Percentiles rank a stretch among this genome's conserved stretches.
Evolutionary conservation across 2,797 vertebrate genomes (phyloP).

Genomic region (Liparis tanakae): DNA sequence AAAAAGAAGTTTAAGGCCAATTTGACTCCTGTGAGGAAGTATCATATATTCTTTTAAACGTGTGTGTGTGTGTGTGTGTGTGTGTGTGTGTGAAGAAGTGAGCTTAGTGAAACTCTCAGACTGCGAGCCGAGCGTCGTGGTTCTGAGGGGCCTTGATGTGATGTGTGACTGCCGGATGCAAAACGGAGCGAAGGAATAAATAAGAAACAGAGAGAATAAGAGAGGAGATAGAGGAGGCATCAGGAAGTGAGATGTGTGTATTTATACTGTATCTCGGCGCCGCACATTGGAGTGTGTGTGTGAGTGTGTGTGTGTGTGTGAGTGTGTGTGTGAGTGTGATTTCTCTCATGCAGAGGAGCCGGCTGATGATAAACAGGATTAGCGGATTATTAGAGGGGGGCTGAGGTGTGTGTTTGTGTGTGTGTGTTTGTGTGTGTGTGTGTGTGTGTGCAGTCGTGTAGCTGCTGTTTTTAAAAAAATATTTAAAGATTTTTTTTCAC

Average conservation of each 20-base stretch:
- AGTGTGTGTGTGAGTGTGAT: slow-evolving; percentile 77
- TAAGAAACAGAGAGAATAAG: slow-evolving; percentile 48
- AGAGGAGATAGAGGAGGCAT: slow-evolving; percentile 74
- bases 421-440: slow-evolving; percentile 54
- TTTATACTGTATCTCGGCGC: slow-evolving; percentile 77
- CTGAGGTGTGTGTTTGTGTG: slow-evolving; percentile 69
- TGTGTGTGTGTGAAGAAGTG: slow-evolving; percentile 29
- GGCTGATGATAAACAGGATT: slow-evolving; percentile 84
- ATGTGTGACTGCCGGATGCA: slow-evolving; percentile 75
- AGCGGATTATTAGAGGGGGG: slow-evolving; percentile 81
- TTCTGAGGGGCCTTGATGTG: slow-evolving; percentile 74
- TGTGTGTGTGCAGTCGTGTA: slow-evolving; percentile 37
- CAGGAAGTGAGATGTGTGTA: slow-evolving; percentile 75
- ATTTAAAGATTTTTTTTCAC: slow-evolving; percentile 27
- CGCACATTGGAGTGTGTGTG: slow-evolving; percentile 79
- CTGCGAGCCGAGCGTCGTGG: slow-evolving; percentile 53
- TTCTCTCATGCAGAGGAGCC: slow-evolving; percentile 80
- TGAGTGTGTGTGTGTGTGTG: slow-evolving; percentile 77
- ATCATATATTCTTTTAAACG: slow-evolving; percentile 7
- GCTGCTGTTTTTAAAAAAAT: slow-evolving; percentile 25
- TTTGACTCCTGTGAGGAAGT: slow-evolving; percentile 50
- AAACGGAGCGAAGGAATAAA: slow-evolving; percentile 57
- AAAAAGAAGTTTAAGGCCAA: slow-evolving; percentile 50
- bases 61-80: background rate
- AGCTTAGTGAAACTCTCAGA: slow-evolving; percentile 74